phyloP scores from a whole-genome alignment of 2,888 invertebrate species.

The Argyra leucocephala region DNA sequence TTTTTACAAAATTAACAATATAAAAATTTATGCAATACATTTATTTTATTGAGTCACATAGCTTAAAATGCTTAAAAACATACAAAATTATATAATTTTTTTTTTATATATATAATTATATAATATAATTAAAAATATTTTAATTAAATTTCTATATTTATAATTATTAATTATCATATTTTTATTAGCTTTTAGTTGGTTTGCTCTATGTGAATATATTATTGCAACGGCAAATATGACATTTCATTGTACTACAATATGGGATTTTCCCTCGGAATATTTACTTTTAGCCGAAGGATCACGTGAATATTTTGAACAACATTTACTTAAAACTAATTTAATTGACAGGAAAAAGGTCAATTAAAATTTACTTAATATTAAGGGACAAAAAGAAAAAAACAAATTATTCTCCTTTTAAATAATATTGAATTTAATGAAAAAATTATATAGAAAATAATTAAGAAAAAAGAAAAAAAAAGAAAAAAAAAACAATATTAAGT shows the following conservation, averaged over 20 bases:
- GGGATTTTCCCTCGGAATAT: conserved; percentile 76
- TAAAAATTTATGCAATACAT: too few relatives aligned
- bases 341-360: not conserved
- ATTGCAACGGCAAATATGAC: conserved; percentile 88
- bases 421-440: too few relatives aligned
- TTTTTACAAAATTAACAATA: too few relatives aligned
- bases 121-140: not conserved
- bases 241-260: conserved; percentile 78
- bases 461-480: not conserved
- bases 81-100: too few relatives aligned
- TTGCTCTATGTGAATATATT: conserved; percentile 85
- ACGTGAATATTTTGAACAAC: conserved; percentile 39
- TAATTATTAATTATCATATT: not conserved
- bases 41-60: too few relatives aligned
- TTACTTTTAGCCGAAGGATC: conserved; percentile 60
- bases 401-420: not conserved
- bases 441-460: not conserved
- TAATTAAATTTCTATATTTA: not conserved
- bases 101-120: too few relatives aligned
- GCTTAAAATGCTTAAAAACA: too few relatives aligned
- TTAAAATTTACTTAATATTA: not conserved
- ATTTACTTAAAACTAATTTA: conserved; percentile 6
- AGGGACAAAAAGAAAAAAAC: not conserved
- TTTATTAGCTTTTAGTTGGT: conserved; percentile 83
- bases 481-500: not conserved